phyloP scores from a whole-genome alignment of 2,797 vertebrate species.

The Sebastolobus alascanus region DNA sequence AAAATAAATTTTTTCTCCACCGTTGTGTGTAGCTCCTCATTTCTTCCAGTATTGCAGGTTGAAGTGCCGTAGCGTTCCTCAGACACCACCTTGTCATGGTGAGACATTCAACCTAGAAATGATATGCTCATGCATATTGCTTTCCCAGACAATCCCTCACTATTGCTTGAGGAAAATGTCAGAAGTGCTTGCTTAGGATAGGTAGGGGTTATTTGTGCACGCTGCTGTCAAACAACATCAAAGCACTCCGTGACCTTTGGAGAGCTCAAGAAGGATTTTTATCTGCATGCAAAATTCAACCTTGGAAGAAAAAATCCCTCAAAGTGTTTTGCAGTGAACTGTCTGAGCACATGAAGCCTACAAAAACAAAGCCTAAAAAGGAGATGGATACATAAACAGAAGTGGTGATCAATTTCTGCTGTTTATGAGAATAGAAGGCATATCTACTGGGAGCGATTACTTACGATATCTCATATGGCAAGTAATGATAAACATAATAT shows the following conservation, averaged over 20 bases:
- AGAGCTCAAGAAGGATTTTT: constrained; percentile 57
- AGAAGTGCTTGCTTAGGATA: constrained; percentile 56
- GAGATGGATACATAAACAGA: constrained; percentile 46
- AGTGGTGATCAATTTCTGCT: constrained; percentile 31
- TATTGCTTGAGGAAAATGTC: constrained; percentile 59
- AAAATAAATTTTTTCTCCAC: neutral
- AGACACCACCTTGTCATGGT: neutral
- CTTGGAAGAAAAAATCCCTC: constrained; percentile 36
- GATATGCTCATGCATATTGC: constrained; percentile 47
- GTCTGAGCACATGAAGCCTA: constrained; percentile 4
- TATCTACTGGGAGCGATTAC: constrained; percentile 56
- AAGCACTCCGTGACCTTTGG: constrained; percentile 68
- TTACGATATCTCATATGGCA: constrained; percentile 49
- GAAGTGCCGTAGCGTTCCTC: neutral
- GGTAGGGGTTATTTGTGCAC: constrained; percentile 58
- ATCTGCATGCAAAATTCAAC: constrained; percentile 65
- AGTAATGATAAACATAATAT: constrained; percentile 64
- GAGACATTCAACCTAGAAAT: constrained; percentile 27
- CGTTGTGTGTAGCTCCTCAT: neutral
- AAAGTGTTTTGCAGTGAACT: constrained; percentile 8
- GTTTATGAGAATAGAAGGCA: constrained; percentile 48
- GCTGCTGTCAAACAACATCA: constrained; percentile 69
- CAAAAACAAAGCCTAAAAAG: constrained; percentile 39
- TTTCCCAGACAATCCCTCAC: constrained; percentile 59
- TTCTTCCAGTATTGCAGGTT: neutral